phyloP scores from a whole-genome alignment of 2,888 invertebrate species.

The Leptura quadrifasciata region DNA sequence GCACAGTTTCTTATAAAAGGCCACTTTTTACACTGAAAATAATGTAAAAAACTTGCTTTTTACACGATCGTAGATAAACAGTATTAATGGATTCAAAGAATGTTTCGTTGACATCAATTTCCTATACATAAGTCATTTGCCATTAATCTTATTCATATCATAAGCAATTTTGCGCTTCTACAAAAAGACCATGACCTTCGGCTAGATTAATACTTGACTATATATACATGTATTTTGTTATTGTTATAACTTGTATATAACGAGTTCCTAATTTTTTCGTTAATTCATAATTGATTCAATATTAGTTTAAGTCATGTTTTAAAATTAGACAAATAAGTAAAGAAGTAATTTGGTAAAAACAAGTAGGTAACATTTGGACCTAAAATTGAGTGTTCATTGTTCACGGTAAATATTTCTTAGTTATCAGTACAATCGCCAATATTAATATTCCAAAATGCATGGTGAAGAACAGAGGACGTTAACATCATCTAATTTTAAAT shows the following conservation, averaged over 20 bases:
- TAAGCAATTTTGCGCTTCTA: slow-evolving; percentile 17
- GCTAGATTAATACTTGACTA: background rate
- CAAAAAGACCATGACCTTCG: slow-evolving; percentile 3
- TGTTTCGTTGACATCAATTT: background rate
- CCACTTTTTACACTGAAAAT: too few relatives aligned
- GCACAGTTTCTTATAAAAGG: too few relatives aligned
- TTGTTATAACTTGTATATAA: background rate
- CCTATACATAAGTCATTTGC: background rate
- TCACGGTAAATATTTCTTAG: background rate
- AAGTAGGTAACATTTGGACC: background rate
- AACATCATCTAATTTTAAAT: slow-evolving; percentile 23
- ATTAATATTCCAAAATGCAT: background rate
- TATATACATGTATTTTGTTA: background rate
- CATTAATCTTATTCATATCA: background rate
- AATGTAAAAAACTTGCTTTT: too few relatives aligned
- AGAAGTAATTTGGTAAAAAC: background rate
- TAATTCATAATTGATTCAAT: background rate
- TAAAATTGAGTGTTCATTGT: background rate
- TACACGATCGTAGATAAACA: too few relatives aligned
- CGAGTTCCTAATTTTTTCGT: slow-evolving; percentile 2
- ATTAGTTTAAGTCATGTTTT: background rate
- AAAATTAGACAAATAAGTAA: too few relatives aligned
- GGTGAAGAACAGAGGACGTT: background rate
- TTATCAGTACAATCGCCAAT: background rate
- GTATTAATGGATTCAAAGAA: too few relatives aligned